Conservation (phyloP, 2,797 vertebrate genomes). For the Labroides dimidiatus region DNA sequence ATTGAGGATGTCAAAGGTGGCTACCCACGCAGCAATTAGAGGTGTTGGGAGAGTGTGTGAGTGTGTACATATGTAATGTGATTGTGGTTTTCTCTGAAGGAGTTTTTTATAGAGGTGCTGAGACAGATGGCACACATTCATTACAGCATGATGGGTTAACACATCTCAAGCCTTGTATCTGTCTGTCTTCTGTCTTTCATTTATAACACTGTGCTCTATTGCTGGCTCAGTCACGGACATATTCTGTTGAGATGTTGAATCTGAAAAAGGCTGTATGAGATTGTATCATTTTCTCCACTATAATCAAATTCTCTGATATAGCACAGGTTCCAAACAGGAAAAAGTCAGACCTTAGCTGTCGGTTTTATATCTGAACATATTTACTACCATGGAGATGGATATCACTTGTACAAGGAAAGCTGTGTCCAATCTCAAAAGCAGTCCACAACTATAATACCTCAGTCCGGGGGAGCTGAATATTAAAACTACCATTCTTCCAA, state of each 20-base stretch:
- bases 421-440: constrained; percentile 43
- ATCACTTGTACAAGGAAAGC: constrained; percentile 38
- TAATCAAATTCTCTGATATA: constrained; percentile 36
- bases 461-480: constrained; percentile 63
- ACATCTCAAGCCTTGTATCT: constrained; percentile 60
- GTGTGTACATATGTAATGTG: constrained; percentile 53
- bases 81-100: constrained; percentile 60
- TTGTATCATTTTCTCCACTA: constrained; percentile 25
- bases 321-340: constrained; percentile 26
- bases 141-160: constrained; percentile 70
- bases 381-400: constrained; percentile 36
- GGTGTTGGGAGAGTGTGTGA: constrained; percentile 51
- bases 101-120: constrained; percentile 74
- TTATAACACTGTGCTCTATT: not conserved
- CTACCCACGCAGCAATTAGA: constrained; percentile 77
- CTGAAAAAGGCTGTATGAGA: not conserved
- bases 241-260: constrained; percentile 30
- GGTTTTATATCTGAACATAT: constrained; percentile 43
- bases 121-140: constrained; percentile 75
- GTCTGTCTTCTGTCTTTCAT: constrained; percentile 19
- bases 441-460: constrained; percentile 59
- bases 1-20: constrained; percentile 75
- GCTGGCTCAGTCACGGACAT: constrained; percentile 21
- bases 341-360: constrained; percentile 39
- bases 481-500: constrained; percentile 58